Conservation (phyloP, 2,113 vertebrate species). For the Hemiscyllium ocellatum region DNA sequence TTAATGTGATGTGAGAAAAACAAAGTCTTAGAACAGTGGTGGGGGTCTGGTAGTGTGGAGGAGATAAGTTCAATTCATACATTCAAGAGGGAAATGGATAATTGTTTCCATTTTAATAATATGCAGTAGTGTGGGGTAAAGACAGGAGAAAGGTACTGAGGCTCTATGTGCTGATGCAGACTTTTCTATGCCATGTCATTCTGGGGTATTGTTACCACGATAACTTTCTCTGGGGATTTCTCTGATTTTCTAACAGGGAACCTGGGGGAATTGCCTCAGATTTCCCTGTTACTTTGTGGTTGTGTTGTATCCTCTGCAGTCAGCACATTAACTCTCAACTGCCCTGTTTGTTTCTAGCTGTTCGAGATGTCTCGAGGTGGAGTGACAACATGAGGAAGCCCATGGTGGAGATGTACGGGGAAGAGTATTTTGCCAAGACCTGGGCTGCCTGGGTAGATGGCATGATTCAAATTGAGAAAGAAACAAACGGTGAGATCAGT, state of each 20-base stretch:
- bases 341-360: slow-evolving; percentile 51
- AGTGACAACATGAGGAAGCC: slow-evolving; percentile 69
- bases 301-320: not conserved
- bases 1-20: no score
- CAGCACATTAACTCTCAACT: not conserved
- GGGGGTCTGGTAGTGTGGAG: no score
- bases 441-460: slow-evolving; percentile 78
- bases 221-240: not conserved
- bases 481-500: slow-evolving; percentile 61
- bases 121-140: no score
- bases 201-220: not conserved
- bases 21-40: no score
- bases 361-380: slow-evolving; percentile 80
- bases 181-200: no score
- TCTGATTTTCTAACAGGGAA: not conserved
- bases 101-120: no score
- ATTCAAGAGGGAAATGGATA: no score
- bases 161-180: no score
- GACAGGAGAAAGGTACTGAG: no score
- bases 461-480: slow-evolving; percentile 57
- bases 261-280: not conserved
- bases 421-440: slow-evolving; percentile 63
- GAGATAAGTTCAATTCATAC: no score
- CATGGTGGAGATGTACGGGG: slow-evolving; percentile 77
- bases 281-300: not conserved